Percentiles rank a stretch among this genome's conserved stretches.
phyloP scores from a whole-genome alignment of 2,113 vertebrate genomes.

The Morone chrysops region DNA sequence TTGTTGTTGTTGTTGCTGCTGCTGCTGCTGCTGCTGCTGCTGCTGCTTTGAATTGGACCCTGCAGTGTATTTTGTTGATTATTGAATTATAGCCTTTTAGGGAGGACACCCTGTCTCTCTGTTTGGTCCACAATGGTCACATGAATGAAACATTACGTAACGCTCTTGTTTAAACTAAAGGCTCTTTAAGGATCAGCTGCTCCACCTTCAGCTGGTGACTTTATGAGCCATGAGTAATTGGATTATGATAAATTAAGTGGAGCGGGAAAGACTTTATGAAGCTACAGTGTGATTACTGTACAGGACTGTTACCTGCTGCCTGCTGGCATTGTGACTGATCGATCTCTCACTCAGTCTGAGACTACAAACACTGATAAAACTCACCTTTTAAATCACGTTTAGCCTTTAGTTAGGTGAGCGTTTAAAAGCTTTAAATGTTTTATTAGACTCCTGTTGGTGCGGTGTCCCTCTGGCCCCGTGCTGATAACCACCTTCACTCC shows the following conservation, averaged over 20 bases:
- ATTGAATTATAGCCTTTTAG: background rate
- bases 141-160: conserved; percentile 30
- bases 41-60: background rate
- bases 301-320: conserved; percentile 15
- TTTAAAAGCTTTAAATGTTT: conserved; percentile 32
- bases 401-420: background rate
- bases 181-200: conserved; percentile 42
- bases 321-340: conserved; percentile 21
- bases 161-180: conserved; percentile 15
- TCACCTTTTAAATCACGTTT: background rate
- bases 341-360: conserved; percentile 10
- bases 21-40: too few species aligned
- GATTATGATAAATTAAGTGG: conserved; percentile 73
- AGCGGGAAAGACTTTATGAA: conserved; percentile 50
- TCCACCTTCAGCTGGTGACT: conserved; percentile 58
- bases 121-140: background rate
- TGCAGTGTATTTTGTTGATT: background rate
- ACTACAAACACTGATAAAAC: background rate
- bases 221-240: conserved; percentile 68
- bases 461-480: background rate
- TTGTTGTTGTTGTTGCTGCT: background rate
- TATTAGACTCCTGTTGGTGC: background rate
- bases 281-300: conserved; percentile 55
- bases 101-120: background rate
- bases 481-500: background rate